Percentiles rank a stretch among this genome's conserved stretches.
phyloP scores from a whole-genome alignment of 2,113 vertebrate genomes.

The Vanacampus margaritifer region DNA sequence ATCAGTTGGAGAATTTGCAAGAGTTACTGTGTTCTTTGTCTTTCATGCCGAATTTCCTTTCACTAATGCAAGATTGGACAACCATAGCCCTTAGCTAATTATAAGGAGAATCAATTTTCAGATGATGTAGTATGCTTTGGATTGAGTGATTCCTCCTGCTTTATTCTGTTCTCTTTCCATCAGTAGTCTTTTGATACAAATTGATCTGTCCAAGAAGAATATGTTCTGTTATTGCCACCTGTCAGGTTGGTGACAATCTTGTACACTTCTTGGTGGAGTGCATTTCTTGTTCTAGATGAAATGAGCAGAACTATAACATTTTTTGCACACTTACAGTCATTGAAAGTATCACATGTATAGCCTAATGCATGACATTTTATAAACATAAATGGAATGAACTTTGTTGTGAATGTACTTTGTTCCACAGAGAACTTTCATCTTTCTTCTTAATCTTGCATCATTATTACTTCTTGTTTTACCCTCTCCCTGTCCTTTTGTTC shows the following conservation, averaged over 20 bases:
- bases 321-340: no score
- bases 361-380: no score
- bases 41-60: background rate
- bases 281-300: no score
- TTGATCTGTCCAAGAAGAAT: no score
- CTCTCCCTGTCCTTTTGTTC: background rate
- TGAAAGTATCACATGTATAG: no score
- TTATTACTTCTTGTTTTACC: background rate
- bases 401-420: background rate
- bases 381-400: background rate
- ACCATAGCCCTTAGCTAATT: background rate
- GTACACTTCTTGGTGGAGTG: no score
- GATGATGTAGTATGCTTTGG: background rate
- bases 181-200: background rate
- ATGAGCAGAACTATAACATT: no score
- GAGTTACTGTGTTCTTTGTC: background rate
- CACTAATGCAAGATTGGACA: background rate
- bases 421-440: background rate
- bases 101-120: background rate
- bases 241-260: no score
- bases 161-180: background rate
- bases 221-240: no score
- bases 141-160: background rate
- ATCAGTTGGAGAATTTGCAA: background rate
- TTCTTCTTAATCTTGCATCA: background rate